These are phyloP conservation scores for Pachycephus smyrnensis DNA, from an alignment of 2,888 invertebrate species.

Conservation along the genomic window DNA sequence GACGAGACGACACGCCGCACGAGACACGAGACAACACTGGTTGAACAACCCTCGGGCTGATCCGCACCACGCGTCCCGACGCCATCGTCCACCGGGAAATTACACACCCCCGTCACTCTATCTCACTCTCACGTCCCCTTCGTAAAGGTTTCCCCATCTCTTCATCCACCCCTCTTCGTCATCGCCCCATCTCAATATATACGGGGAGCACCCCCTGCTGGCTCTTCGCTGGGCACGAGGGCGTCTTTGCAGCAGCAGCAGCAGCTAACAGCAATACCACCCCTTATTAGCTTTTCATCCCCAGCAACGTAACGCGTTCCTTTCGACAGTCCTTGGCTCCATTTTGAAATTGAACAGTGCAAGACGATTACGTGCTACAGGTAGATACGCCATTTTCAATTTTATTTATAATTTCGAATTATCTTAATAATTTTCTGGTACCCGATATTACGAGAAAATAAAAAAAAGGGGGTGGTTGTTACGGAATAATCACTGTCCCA, in stretches of 20 bases:
- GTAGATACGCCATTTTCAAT: background rate
- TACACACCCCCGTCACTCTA: slow-evolving; percentile 49
- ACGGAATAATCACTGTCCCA: background rate
- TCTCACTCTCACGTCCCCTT: background rate
- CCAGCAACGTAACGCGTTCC: background rate
- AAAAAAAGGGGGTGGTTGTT: background rate
- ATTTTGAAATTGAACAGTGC: background rate
- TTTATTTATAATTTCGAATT: slow-evolving; percentile 14
- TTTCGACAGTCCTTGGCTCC: background rate
- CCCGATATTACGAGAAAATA: background rate
- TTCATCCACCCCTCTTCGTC: slow-evolving; percentile 34
- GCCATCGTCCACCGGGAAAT: slow-evolving; percentile 61
- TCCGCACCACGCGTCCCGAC: slow-evolving; percentile 53
- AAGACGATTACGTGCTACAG: background rate
- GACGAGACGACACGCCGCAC: slow-evolving; percentile 55
- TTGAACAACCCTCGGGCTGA: slow-evolving; percentile 58
- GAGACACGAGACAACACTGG: slow-evolving; percentile 64
- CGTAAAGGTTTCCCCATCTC: slow-evolving; percentile 11
- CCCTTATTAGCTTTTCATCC: slow-evolving; percentile 46
- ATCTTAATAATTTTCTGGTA: background rate
- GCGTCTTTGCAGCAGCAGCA: slow-evolving; percentile 42
- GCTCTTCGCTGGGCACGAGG: slow-evolving; percentile 40
- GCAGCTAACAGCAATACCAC: slow-evolving; percentile 25
- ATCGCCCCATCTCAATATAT: slow-evolving; percentile 50
- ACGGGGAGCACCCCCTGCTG: slow-evolving; percentile 42